Conservation (phyloP, 2,797 vertebrate genomes). For the Periparus ater region DNA sequence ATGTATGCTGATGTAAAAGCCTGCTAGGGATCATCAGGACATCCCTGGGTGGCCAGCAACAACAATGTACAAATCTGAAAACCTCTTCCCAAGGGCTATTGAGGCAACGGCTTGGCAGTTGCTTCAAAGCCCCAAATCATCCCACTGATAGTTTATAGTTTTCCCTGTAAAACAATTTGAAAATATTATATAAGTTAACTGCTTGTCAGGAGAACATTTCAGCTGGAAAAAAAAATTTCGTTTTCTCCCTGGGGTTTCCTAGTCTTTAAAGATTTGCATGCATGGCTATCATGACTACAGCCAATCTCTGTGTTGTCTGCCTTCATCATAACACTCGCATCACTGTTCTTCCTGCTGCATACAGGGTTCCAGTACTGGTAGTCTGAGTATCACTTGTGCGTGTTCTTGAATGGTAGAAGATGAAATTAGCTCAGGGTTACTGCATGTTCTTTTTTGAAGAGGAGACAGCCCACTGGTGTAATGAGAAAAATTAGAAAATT, state of each 20-base stretch:
- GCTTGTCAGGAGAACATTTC: not conserved
- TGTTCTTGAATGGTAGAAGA: not conserved
- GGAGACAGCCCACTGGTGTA: not conserved
- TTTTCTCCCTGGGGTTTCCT: not conserved
- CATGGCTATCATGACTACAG: not conserved
- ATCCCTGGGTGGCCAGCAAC: not conserved
- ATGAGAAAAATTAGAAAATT: not conserved
- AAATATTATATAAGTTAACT: not conserved
- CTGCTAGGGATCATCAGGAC: conserved; percentile 12
- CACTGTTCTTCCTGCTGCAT: not conserved
- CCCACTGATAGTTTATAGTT: not conserved
- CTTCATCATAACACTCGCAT: not conserved
- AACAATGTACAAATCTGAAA: not conserved
- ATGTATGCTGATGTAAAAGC: conserved; percentile 12
- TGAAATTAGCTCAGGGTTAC: not conserved
- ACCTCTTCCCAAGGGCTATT: not conserved
- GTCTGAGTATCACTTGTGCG: not conserved
- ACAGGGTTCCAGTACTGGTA: not conserved
- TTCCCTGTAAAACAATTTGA: not conserved
- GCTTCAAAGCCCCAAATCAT: not conserved
- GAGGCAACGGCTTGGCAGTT: not conserved
- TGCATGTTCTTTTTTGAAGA: not conserved
- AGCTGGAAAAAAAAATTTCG: not conserved
- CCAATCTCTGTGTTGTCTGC: not conserved
- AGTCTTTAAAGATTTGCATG: not conserved